Evolutionary conservation across 2,888 invertebrate species (phyloP), one percentile per base, ranked within the genome.

Genomic region (Xestia xanthographa): DNA sequence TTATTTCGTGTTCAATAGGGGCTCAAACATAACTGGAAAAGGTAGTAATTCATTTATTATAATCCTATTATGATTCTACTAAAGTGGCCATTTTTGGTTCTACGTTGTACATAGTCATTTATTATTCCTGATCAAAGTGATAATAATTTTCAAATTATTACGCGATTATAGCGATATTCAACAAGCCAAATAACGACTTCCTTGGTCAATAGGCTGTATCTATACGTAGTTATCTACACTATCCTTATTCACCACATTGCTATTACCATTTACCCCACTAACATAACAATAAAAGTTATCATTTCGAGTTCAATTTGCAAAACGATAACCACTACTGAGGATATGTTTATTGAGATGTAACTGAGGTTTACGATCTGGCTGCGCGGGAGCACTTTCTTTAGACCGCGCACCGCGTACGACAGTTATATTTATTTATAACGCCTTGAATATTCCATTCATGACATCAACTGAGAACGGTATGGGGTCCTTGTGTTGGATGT

Each of bases 381-480:
- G 90, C 88, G 87, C 90, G 84, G 89, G 90, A 90, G 89, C 91
- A 91, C 93, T 93, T 93, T 94, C 93, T 93, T 80, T 74, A 71
- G 81, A 79, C 77, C 91, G 90, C 90, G 85, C 81, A 79, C 75
- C 91, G 90, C 90, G 84, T 91, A 90, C 86, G 95, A 95, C 95
- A 94, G 92, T 94, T 94, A 94, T 93, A 94, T 93, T 94, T 95
- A 95, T 95, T 95, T 95, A 95, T 92, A 92, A 89, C 91, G 88
- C 87, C 89, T 92, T 91, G 91, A 90, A 91, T 91, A 91, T 91
- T 91, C 89, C 90, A 89, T 91, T 91, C 88, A 87, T 82, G 88
- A 85, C 84, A 83, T 79, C 85, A 85, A 87, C 86, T 86, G 83
- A 77, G 77, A 73, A 60, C 43, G 67, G 41, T 74, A 38, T 17